Conservation (phyloP, 2,888 invertebrate species). For the Melanostoma mellinum region DNA sequence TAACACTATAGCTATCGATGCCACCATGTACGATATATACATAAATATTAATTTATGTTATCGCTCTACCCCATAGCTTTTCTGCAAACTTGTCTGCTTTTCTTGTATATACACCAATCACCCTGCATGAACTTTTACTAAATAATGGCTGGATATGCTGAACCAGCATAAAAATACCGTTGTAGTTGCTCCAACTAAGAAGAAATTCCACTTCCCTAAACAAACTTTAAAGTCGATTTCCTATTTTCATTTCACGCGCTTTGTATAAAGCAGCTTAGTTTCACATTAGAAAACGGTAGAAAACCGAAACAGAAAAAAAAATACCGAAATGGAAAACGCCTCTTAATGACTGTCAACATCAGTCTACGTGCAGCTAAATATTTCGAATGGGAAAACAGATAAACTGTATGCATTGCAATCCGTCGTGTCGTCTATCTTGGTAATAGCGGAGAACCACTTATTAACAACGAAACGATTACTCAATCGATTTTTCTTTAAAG, state of each 20-base stretch:
- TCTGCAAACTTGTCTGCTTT: background rate
- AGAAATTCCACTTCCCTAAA: slow-evolving; percentile 12
- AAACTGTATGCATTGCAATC: slow-evolving; percentile 24
- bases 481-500: no score
- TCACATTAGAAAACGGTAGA: no score
- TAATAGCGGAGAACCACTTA: no score
- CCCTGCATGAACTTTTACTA: background rate
- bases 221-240: slow-evolving; percentile 24
- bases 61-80: no score
- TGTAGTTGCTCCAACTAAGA: slow-evolving; percentile 2
- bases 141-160: background rate
- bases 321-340: slow-evolving; percentile 29
- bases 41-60: no score
- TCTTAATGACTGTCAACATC: slow-evolving; percentile 23
- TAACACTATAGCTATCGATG: no score
- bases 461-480: no score
- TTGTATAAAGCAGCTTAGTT: no score
- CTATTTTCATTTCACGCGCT: slow-evolving; percentile 20
- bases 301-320: slow-evolving; percentile 1
- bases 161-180: background rate
- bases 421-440: background rate
- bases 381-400: slow-evolving; percentile 18
- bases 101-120: no score
- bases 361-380: slow-evolving; percentile 18
- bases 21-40: no score